phyloP scores from a whole-genome alignment of 1,140 invertebrate genomes.

The Magallana angulata region DNA sequence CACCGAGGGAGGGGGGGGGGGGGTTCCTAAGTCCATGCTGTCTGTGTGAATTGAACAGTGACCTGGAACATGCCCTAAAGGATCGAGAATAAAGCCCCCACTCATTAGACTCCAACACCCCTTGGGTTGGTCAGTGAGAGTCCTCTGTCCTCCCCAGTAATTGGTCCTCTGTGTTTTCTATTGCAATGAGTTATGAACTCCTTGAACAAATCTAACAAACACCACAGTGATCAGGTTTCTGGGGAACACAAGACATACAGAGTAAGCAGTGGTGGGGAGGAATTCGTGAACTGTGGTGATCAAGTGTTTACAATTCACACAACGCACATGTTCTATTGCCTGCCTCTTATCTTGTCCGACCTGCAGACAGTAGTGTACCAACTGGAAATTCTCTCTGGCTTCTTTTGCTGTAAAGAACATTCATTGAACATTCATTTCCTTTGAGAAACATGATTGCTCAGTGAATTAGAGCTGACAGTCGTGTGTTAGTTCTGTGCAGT shows the following conservation, averaged over 20 bases:
- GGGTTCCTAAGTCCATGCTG: too few relatives aligned
- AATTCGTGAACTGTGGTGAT: neutral
- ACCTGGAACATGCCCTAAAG: too few relatives aligned
- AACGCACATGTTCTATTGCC: neutral
- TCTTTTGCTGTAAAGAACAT: neutral
- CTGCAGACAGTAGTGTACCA: neutral
- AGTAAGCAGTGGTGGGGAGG: neutral
- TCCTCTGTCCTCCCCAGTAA: neutral
- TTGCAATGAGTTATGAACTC: neutral
- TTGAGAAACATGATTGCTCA: neutral
- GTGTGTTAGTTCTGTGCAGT: neutral
- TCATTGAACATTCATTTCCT: neutral
- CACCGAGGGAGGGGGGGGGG: too few relatives aligned
- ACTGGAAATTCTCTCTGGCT: neutral
- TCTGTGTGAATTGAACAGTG: too few relatives aligned
- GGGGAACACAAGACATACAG: neutral
- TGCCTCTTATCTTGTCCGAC: neutral
- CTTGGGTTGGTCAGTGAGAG: neutral
- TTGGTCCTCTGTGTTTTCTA: neutral
- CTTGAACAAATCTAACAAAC: neutral
- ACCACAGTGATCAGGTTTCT: neutral
- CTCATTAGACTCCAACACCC: too few relatives aligned
- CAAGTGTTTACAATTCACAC: conserved; percentile 32
- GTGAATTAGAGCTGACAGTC: neutral
- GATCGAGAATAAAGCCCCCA: too few relatives aligned